These are phyloP conservation scores for Turritopsis rubra DNA, from an alignment of 30 jellyfish, hydroid and myxozoan genomes.

Conservation along the genomic window DNA sequence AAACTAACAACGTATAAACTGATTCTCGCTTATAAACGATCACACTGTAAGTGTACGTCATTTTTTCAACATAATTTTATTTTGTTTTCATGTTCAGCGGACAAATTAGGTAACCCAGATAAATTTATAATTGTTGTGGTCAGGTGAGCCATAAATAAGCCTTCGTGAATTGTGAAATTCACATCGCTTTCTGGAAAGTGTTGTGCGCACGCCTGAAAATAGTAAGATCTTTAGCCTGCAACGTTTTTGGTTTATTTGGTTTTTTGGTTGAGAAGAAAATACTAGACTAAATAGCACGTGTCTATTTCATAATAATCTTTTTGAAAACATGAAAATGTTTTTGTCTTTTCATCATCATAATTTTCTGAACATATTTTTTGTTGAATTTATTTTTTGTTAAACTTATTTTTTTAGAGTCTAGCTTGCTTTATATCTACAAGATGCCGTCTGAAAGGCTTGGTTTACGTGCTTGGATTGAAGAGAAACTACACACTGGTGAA, in stretches of 20 bases:
- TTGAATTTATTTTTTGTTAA: background rate
- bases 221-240: no score
- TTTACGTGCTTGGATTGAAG: constrained; percentile 67
- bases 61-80: no score
- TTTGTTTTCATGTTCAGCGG: background rate
- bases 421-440: background rate
- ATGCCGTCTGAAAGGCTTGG: constrained; percentile 52
- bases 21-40: no score
- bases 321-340: no score
- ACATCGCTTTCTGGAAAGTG: background rate
- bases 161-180: background rate
- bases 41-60: no score
- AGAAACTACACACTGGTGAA: constrained; percentile 48
- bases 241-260: no score
- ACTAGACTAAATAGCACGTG: no score
- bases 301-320: no score
- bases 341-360: no score
- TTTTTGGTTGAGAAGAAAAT: no score
- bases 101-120: background rate
- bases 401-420: background rate
- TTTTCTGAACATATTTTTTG: background rate
- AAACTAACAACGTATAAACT: no score
- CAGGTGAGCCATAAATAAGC: background rate
- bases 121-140: background rate
- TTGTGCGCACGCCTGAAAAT: background rate